Base-by-base conservation (phyloP, 2,797 vertebrate species). In the Tapirus indicus region DNA sequence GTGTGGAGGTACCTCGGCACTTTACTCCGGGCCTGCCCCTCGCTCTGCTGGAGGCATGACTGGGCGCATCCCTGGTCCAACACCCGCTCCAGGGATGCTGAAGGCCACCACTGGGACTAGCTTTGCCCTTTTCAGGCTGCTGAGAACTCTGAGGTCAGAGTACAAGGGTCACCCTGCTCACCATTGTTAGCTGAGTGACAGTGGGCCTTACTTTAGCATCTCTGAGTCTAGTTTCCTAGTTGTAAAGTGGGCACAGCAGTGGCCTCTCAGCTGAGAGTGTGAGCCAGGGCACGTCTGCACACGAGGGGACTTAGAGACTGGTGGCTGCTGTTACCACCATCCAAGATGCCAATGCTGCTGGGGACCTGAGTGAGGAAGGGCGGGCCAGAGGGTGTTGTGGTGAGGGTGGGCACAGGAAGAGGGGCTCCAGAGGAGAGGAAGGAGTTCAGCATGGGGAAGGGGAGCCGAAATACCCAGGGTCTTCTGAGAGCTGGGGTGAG, bases 71-170 rank as follows among this genome's bases (percentile, higher is more conserved):
- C 17, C 0, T 3, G 29, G 7, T 5, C 84, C 7, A 60, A 35
- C 56, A 23, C 8, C 56, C 38, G 6, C 69, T 29, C 38, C 8
- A 60, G 68, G 16, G 8, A 47, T 44, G 56, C 66, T 56, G 20
- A 78, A 3, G 0, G 2, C 41, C 20, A 11, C 29, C 29, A 11
- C 1, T 10, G 49, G 25, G 38, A 47, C 32, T 41, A 71, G 13
- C 66, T 23, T 86, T 18, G 17, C 47, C 20, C 41, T 7, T 2
- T 7, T 41, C 16, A 35, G n/a, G 29, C 60, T 77, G 54, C 44
- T 4, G 27, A 75, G 13, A 74, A 66, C 87, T 35, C 83, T 32
- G 44, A 58, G 9, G 49, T 79, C 64, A 68, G n/a, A 83, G 68
- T 2, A 7, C 20, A 54, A 69, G 44, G 13, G 23, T 56, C 5